These are phyloP conservation scores for Pelodytes ibericus DNA, from an alignment of 2,797 vertebrate genomes.

Conservation along the genomic window DNA sequence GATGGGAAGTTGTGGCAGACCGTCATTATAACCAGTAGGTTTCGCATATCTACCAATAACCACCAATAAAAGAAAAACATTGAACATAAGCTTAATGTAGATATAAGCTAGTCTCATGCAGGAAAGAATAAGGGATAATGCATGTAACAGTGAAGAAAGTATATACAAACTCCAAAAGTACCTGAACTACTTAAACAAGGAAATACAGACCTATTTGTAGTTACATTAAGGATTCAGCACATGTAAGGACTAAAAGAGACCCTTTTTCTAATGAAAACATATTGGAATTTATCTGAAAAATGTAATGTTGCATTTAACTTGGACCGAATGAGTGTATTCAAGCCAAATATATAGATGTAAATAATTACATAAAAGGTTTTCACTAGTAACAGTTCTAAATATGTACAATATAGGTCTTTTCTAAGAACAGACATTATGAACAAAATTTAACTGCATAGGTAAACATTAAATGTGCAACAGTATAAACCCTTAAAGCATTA, in stretches of 20 bases:
- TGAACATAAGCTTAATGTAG: too few relatives aligned
- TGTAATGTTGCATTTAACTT: neutral
- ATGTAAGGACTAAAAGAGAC: too few relatives aligned
- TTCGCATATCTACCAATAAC: too few relatives aligned
- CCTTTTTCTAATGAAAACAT: too few relatives aligned
- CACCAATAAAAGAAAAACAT: too few relatives aligned
- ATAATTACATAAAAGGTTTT: neutral
- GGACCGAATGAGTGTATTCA: neutral
- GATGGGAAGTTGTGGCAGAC: too few relatives aligned
- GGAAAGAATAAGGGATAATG: too few relatives aligned
- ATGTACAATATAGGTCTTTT: neutral
- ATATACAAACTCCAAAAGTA: too few relatives aligned
- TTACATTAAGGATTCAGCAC: too few relatives aligned
- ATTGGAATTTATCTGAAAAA: neutral
- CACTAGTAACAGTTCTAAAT: neutral
- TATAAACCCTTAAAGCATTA: slow-evolving; percentile 31
- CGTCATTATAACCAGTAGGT: too few relatives aligned
- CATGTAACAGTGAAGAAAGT: too few relatives aligned
- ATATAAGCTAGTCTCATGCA: too few relatives aligned
- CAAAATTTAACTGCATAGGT: slow-evolving; percentile 33
- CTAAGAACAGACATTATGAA: slow-evolving; percentile 1
- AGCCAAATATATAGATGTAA: neutral
- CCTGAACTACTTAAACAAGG: neutral
- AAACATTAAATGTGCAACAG: slow-evolving; percentile 29
- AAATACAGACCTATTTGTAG: neutral